Conservation (phyloP, 2,113 vertebrate species). For the Zosterops borbonicus region DNA sequence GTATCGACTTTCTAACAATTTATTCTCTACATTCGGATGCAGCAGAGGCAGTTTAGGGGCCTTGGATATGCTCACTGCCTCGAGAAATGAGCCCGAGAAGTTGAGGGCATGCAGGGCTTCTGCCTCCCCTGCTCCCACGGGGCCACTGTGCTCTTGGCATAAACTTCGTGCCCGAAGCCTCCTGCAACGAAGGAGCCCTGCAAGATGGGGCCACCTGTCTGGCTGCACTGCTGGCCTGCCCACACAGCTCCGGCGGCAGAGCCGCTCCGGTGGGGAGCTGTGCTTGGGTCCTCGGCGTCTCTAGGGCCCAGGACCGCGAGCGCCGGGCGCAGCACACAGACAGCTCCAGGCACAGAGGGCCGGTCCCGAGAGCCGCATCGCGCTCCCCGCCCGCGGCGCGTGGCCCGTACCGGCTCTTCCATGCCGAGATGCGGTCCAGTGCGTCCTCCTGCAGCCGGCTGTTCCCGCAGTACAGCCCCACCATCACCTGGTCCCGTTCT, state of each 20-base stretch:
- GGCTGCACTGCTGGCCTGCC: neutral
- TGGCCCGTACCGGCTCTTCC: conserved; percentile 82
- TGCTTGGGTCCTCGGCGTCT: neutral
- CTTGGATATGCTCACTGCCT: accelerated
- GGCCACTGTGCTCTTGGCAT: accelerated
- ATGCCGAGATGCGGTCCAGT: conserved; percentile 86
- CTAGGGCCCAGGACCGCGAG: accelerated
- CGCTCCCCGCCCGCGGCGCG: neutral
- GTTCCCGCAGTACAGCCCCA: conserved; percentile 89
- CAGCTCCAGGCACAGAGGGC: neutral
- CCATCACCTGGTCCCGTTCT: conserved; percentile 93
- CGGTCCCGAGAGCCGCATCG: neutral
- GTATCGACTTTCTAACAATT: too few species aligned
- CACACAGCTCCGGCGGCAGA: too few species aligned
- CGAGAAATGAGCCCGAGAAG: accelerated
- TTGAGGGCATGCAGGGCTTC: accelerated
- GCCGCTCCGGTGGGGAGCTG: neutral
- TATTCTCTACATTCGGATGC: too few species aligned
- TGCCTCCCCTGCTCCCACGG: neutral
- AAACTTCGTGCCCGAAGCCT: accelerated
- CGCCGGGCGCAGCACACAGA: neutral
- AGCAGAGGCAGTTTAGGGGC: accelerated
- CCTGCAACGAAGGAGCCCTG: accelerated
- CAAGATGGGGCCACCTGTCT: neutral
- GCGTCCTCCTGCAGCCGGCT: conserved; percentile 82